Evolutionary conservation across 2,888 invertebrate genomes (phyloP).

Genomic region (Melolontha melolontha): DNA sequence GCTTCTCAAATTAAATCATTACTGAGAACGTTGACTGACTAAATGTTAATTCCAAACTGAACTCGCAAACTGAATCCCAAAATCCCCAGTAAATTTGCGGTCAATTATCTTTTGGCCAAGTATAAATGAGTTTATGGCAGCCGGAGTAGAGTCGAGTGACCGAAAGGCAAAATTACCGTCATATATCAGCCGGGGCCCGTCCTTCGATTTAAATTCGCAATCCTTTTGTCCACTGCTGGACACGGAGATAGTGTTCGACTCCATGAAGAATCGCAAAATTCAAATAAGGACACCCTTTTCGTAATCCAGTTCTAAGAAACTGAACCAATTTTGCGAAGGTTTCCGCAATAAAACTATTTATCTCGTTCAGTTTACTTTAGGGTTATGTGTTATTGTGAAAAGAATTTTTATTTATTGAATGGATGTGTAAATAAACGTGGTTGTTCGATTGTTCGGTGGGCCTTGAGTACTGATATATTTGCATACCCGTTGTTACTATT

Average conservation of each 20-base stretch:
- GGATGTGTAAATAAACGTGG: constrained; percentile 43
- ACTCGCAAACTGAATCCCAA: constrained; percentile 59
- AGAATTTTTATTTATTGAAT: constrained; percentile 43
- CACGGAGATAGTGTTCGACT: constrained; percentile 14
- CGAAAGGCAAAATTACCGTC: constrained; percentile 62
- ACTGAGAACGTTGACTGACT: constrained; percentile 32
- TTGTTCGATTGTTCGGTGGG: constrained; percentile 2
- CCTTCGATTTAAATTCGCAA: constrained; percentile 58
- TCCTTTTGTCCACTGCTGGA: constrained; percentile 41
- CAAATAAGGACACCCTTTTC: constrained; percentile 32
- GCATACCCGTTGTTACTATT: constrained; percentile 15
- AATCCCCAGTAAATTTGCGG: constrained; percentile 65
- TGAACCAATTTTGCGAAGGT: constrained; percentile 45
- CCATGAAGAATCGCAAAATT: constrained; percentile 41
- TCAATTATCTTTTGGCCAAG: constrained; percentile 65
- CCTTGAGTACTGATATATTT: constrained; percentile 32
- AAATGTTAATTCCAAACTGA: constrained; percentile 44
- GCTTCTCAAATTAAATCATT: constrained; percentile 40
- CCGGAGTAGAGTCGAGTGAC: constrained; percentile 59
- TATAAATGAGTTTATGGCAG: constrained; percentile 66
- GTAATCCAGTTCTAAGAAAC: constrained; percentile 35
- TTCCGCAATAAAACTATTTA: constrained; percentile 54
- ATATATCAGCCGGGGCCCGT: constrained; percentile 57
- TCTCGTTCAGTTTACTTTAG: constrained; percentile 47
- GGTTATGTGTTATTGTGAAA: constrained; percentile 45